Conservation (phyloP, 2,888 invertebrate genomes). For the Blastobasis lacticolella region DNA sequence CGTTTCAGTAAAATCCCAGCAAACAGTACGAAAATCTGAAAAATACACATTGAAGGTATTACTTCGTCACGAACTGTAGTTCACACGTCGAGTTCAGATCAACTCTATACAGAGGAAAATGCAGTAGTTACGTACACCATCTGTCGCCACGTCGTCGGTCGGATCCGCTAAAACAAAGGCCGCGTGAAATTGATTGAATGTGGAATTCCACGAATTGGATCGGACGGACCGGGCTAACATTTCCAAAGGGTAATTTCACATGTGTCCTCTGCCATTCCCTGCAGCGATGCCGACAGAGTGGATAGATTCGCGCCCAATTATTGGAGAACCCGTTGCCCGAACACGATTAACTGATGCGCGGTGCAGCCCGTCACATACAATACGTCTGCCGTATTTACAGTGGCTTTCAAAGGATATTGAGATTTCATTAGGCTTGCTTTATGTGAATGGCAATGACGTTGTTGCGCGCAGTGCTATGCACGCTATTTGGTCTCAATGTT, state of each 20-base stretch:
- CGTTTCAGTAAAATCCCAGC: no score
- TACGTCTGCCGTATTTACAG: conserved; percentile 2
- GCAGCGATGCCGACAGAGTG: conserved; percentile 3
- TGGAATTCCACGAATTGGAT: conserved; percentile 2
- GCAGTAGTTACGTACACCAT: no score
- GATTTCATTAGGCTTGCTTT: neutral
- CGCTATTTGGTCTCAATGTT: no score
- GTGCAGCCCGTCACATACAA: conserved; percentile 25
- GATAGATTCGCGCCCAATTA: conserved; percentile 37
- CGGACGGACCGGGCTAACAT: neutral
- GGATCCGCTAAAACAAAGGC: conserved; percentile 3
- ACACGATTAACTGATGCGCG: conserved; percentile 16
- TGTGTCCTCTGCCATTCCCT: neutral
- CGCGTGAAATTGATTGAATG: neutral
- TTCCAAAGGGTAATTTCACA: neutral
- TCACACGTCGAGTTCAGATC: no score
- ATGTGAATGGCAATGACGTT: no score
- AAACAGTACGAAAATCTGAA: no score
- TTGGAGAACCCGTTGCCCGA: conserved; percentile 37
- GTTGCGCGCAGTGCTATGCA: no score
- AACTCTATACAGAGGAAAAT: no score
- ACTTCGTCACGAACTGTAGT: no score
- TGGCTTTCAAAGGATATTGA: neutral
- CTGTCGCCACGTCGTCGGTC: no score
- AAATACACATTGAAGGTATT: no score